phyloP scores from a whole-genome alignment of 2,888 invertebrate genomes.

The Lepas anatifera region DNA sequence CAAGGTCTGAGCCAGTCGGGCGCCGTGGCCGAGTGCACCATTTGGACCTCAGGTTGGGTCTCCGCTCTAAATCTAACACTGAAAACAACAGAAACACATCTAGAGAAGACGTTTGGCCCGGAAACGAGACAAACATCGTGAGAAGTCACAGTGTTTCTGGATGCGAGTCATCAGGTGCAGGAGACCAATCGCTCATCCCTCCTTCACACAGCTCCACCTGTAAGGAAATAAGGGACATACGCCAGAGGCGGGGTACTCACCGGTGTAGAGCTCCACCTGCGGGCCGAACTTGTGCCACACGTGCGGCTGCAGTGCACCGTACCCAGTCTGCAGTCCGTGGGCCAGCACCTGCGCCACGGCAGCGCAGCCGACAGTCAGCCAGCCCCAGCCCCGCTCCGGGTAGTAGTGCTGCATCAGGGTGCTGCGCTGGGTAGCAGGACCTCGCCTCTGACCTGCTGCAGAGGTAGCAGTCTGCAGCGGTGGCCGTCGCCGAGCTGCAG shows the following conservation, averaged over 20 bases:
- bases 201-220: neutral
- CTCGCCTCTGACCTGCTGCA: neutral
- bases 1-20: too few species aligned
- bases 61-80: too few species aligned
- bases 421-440: neutral
- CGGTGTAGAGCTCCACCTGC: neutral
- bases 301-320: constrained; percentile 25
- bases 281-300: neutral
- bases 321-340: constrained; percentile 59
- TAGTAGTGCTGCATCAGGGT: constrained; percentile 53
- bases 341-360: constrained; percentile 59
- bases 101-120: too few species aligned
- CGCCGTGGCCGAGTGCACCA: too few species aligned
- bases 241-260: constrained; percentile 10
- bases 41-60: too few species aligned
- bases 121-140: too few species aligned
- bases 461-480: neutral
- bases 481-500: neutral
- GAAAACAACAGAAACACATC: too few species aligned
- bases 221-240: too few species aligned
- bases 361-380: constrained; percentile 60
- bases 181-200: too few species aligned
- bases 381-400: constrained; percentile 65
- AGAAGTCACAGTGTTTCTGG: too few species aligned
- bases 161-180: too few species aligned